phyloP scores from a whole-genome alignment of 1,140 invertebrate species.

The Pinna nobilis region DNA sequence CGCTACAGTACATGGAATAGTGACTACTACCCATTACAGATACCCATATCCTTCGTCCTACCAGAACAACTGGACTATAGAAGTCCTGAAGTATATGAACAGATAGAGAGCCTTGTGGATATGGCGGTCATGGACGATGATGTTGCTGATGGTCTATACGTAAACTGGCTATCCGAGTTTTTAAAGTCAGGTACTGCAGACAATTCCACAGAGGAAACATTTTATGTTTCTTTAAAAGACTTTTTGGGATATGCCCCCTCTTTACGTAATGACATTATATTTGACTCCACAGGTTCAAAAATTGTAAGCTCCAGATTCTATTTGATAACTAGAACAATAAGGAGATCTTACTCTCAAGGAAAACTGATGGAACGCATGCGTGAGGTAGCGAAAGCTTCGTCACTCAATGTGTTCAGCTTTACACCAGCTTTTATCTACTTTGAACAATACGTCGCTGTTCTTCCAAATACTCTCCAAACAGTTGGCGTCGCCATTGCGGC shows the following conservation, averaged over 20 bases:
- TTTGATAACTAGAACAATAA: conserved; percentile 41
- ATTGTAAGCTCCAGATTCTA: conserved; percentile 59
- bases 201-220: conserved; percentile 77
- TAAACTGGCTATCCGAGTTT: conserved; percentile 87
- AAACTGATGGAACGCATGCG: conserved; percentile 56
- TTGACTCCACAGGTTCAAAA: too few relatives aligned
- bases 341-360: conserved; percentile 42
- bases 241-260: conserved; percentile 75
- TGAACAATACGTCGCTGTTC: conserved; percentile 90
- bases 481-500: conserved; percentile 92
- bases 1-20: conserved; percentile 20
- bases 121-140: conserved; percentile 4
- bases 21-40: neutral
- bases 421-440: conserved; percentile 56
- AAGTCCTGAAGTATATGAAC: neutral
- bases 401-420: conserved; percentile 51
- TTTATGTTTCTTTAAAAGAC: conserved; percentile 85
- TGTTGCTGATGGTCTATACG: neutral
- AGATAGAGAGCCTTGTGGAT: conserved; percentile 11
- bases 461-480: conserved; percentile 93
- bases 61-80: neutral
- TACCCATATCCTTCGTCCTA: neutral
- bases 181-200: conserved; percentile 78
- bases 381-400: conserved; percentile 49
- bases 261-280: conserved; percentile 88